Conservation (phyloP, 2,797 vertebrate genomes). For the Carcharodon carcharias region DNA sequence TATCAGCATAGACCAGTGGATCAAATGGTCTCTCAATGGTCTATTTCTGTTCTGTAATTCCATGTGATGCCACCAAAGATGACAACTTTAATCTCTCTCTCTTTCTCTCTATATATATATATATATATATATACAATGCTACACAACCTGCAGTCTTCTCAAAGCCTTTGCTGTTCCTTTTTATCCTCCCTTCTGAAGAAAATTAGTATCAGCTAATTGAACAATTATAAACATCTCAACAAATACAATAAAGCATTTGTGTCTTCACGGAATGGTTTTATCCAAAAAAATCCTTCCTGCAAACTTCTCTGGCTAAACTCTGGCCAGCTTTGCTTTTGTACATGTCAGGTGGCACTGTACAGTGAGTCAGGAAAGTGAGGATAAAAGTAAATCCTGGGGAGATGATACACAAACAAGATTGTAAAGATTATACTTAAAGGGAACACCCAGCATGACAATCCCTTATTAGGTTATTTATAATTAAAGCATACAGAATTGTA, state of each 20-base stretch:
- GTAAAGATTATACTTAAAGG: not conserved
- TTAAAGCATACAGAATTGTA: not conserved
- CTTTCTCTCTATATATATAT: no score
- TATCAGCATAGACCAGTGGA: not conserved
- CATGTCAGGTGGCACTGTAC: not conserved
- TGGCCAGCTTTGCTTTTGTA: not conserved
- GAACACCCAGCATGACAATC: not conserved
- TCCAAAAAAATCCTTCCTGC: not conserved
- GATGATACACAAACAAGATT: not conserved
- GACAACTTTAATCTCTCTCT: not conserved
- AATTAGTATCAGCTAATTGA: not conserved
- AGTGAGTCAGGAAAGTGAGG: not conserved
- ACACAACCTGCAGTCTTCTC: not conserved
- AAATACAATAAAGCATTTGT: not conserved
- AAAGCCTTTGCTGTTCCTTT: not conserved
- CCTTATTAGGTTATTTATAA: not conserved
- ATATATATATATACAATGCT: not conserved
- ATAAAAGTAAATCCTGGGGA: not conserved
- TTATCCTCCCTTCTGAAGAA: not conserved
- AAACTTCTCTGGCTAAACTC: not conserved
- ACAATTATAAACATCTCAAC: not conserved
- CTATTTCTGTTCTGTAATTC: not conserved
- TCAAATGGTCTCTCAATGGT: not conserved
- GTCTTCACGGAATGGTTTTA: not conserved
- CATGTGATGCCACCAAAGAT: not conserved